phyloP scores from a whole-genome alignment of 1,140 invertebrate genomes.

The Bombus balteatus region DNA sequence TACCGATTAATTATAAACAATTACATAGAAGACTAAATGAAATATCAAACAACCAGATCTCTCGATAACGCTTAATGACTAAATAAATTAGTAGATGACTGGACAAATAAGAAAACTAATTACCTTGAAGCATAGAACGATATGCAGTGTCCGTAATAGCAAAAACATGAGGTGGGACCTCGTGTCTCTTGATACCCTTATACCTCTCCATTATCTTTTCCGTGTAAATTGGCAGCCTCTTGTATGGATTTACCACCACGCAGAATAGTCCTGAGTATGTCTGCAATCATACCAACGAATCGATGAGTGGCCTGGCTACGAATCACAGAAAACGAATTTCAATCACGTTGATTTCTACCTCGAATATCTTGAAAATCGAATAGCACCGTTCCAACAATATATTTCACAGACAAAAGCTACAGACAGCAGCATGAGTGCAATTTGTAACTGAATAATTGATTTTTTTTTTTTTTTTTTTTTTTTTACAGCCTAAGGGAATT shows the following conservation, averaged over 20 bases:
- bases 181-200: slow-evolving; percentile 99
- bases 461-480: background rate
- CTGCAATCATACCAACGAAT: slow-evolving; percentile 85
- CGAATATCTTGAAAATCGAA: background rate
- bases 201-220: slow-evolving; percentile 99
- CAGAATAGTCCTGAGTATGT: slow-evolving; percentile 99
- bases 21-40: background rate
- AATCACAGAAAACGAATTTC: slow-evolving; percentile 62
- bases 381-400: background rate
- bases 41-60: background rate
- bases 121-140: slow-evolving; percentile 99
- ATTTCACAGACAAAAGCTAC: slow-evolving; percentile 1
- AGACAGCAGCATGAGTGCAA: background rate
- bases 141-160: slow-evolving; percentile 99
- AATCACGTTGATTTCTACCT: background rate
- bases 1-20: background rate
- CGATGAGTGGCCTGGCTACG: background rate
- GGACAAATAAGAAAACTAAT: slow-evolving; percentile 50
- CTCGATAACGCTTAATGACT: background rate
- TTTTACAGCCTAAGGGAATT: background rate
- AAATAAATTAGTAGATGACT: background rate
- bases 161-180: slow-evolving; percentile 99
- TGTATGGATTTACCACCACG: slow-evolving; percentile 99
- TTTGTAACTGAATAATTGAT: background rate
- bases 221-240: slow-evolving; percentile 99